Evolutionary conservation across 2,888 invertebrate species (phyloP), one percentile per base, ranked within the genome.

Genomic region (Scelioninae gen. 1): DNA sequence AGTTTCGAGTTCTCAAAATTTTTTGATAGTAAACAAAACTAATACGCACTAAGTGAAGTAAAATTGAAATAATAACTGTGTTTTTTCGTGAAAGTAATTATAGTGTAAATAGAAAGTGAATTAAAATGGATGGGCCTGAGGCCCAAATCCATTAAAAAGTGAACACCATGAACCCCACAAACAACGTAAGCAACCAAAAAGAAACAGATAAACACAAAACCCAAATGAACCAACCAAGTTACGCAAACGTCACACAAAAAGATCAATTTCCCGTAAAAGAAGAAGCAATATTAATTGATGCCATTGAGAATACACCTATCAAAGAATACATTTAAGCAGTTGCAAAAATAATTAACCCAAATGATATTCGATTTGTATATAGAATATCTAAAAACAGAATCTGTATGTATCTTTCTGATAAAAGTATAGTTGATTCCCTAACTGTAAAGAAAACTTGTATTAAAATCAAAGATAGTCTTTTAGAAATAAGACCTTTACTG

Each of bases 401-500:
- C 5, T 77, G 78, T 31, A 5, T 80, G 3, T 76, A 76, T 13
- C 5, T 81, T 9, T 38, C 47, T 5, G 72, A 32, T 11, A 72
- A 72, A 55, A 53, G 55, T 9, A 10, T 58, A 13, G 78, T 63
- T 0, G 45, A 63, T 0, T n/a, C 80, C n/a, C 49, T 84, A 5
- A 62, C 47, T 0, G 77, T 69, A 13, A 58, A 65, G 0, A 47
- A 66, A 32, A 66, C 63, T 10, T 58, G n/a, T 15, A 51, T 85
- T 53, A 51, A 38, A 1, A 66, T 84, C 5, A 5, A 31, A 0
- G 60, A 66, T 10, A 49, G 15, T 8, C 10, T 8, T 0, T 47
- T 84, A 0, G 45, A 43, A 11, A 77, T 85, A 1, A 53, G 78
- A 53, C 85, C 85, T 0, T 53, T 85, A 0, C 55, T 84, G 8